Evolutionary conservation across 1,140 invertebrate species (phyloP), one percentile per base, ranked within the genome.

Genomic region (Parasteatoda tepidariorum): DNA sequence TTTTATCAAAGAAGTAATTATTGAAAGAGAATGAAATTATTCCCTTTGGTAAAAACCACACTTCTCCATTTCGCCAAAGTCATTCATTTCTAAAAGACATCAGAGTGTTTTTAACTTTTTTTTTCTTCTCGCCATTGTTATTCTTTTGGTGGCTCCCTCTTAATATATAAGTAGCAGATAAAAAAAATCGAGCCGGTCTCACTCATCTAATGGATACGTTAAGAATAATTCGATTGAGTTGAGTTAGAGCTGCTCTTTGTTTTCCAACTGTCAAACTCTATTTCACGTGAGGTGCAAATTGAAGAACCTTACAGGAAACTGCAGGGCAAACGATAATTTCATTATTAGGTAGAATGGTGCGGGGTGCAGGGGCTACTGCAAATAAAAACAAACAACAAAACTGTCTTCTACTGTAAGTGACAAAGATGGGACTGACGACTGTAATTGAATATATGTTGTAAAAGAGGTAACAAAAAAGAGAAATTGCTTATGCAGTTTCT

Each of bases 371-470:
- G 38, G n/a, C 13, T 57, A 22, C 30, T 2, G 0, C 26, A 66
- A 30, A 66, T 66, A 66, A n/a, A 33, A 24, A 55, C 34, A 68
- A 78, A 67, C 31, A 22, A 38, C 34, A 57, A 79, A 79, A 79
- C 64, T 68, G 59, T 68, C 41, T 68, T 67, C 34, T 7, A 7
- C 48, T 24, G 59, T 68, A 57, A 79, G 64, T 68, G 76, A 79
- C 62, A 79, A 55, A 79, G 76, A 79, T 64, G 54, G 38, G 66
- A 33, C 55, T 79, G 76, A 79, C 76, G 68, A 79, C 57, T 79
- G 76, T 79, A 79, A 79, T 79, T 79, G 76, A 79, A 79, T 79
- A 55, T 79, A 79, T 68, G 62, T 79, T 68, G 48, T 68, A 79
- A 57, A 30, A 48, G 38, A 48, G 5, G 13, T 57, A 26, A 24